Evolutionary conservation across 2,888 invertebrate species (phyloP), one percentile per base, ranked within the genome.

Genomic region (Petrolisthes cinctipes): DNA sequence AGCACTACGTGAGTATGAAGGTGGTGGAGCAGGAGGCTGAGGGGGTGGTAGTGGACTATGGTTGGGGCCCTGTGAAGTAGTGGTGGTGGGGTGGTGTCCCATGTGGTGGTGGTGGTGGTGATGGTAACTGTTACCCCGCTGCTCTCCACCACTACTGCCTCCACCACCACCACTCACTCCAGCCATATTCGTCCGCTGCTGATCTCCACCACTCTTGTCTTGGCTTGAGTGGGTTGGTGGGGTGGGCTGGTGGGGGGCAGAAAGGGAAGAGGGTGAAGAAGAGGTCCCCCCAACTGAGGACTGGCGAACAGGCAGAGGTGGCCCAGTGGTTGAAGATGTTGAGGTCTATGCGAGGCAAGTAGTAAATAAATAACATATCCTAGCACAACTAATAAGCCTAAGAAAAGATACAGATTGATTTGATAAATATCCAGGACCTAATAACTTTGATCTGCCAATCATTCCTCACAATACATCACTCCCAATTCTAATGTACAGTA

Each of bases 301-400:
- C 76, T 88, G 84, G 75, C 87, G 87, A 54, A 88, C 84, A n/a
- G 87, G 87, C 37, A 88, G 66, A 5, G 87, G 87, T 6, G 87
- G 87, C 37, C 87, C 87, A 23, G 80, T 51, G 53, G 82, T 73
- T 20, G 83, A 71, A n/a, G 71, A 11, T 11, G 71, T 71, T 6
- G 71, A n/a, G 37, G 37, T 37, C 37, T 37, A 37, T 37, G 37
- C 37, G 37, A 37, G 37, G 37, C 37, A 37, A 37, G 17, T 14
- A 14, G 17, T 61, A 9, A 61, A 61, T 61, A 61, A 61, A 14
- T 61, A 61, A 61, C 9, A 17, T 61, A 61, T 14, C 9, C 61
- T 17, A 61, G 17, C 61, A 61, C 11, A 9, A 14, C 17, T 61
- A 61, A 61, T 61, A 61, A 61, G 61, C 9, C 61, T 37, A 37